These are phyloP conservation scores for Solenopsis fugax DNA, from an alignment of 1,140 invertebrate species.

Conservation along the genomic window DNA sequence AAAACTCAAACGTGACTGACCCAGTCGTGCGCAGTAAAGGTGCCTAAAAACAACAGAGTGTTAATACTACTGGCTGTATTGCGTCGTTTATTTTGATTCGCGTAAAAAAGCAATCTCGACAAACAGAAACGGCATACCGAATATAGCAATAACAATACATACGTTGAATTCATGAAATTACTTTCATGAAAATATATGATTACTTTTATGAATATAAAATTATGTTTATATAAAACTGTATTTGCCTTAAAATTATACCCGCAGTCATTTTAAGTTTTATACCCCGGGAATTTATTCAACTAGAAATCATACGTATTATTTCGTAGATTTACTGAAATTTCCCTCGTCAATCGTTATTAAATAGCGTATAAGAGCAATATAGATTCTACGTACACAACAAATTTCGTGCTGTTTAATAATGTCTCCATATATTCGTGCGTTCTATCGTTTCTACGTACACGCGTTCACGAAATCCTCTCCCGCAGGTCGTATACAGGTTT, in stretches of 20 bases:
- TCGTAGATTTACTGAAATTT: neutral
- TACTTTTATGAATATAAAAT: neutral
- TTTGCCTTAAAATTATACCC: neutral
- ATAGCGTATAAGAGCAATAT: neutral
- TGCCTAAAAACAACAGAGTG: neutral
- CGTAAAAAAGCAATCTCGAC: neutral
- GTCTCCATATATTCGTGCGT: conserved; percentile 31
- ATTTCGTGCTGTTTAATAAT: conserved; percentile 57
- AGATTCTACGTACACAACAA: conserved; percentile 38
- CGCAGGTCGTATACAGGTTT: conserved; percentile 68
- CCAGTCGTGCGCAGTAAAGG: too few relatives aligned
- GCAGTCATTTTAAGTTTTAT: neutral
- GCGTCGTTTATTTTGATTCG: conserved; percentile 20
- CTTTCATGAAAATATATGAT: neutral
- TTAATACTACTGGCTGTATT: neutral
- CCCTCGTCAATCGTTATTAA: conserved; percentile 23
- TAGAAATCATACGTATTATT: neutral
- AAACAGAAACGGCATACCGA: neutral
- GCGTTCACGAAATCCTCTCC: conserved; percentile 36
- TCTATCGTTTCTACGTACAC: conserved; percentile 29
- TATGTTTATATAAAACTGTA: conserved; percentile 2
- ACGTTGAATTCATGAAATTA: neutral
- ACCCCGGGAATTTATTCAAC: neutral
- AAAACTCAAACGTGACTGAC: too few relatives aligned
- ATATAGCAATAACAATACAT: neutral